phyloP scores from a whole-genome alignment of 1,140 invertebrate species.

The Temnothorax nylanderi region DNA sequence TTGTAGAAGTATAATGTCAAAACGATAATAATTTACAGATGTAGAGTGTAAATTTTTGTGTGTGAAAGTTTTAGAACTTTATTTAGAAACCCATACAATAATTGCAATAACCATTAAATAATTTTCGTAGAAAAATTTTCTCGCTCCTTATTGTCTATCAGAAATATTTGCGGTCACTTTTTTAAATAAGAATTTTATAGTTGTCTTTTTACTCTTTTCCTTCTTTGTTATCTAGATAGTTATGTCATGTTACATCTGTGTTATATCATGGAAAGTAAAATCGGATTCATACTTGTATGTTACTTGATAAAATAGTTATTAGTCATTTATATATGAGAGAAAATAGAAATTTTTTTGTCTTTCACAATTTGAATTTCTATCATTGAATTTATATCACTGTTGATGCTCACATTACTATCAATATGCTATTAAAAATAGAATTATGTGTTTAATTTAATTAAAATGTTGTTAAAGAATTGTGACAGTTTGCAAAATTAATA shows the following conservation, averaged over 20 bases:
- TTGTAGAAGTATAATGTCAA: neutral
- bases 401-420: neutral
- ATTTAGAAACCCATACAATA: neutral
- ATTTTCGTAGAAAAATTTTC: neutral
- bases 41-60: neutral
- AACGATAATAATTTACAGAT: neutral
- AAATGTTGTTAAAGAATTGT: neutral
- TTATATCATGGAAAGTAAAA: neutral
- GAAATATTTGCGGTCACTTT: neutral
- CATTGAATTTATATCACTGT: neutral
- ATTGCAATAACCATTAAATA: constrained; percentile 13
- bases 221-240: neutral
- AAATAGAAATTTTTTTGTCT: neutral
- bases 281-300: neutral
- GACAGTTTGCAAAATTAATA: constrained; percentile 3
- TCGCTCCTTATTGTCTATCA: neutral
- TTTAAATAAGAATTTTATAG: neutral
- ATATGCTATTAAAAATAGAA: neutral
- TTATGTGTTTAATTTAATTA: neutral
- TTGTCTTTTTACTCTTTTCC: neutral
- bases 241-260: neutral
- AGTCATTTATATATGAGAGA: neutral
- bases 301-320: neutral
- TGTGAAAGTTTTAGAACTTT: neutral
- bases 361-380: neutral